Evolutionary conservation across 2,888 invertebrate genomes (phyloP).

Genomic region (Pterobdella sp.): DNA sequence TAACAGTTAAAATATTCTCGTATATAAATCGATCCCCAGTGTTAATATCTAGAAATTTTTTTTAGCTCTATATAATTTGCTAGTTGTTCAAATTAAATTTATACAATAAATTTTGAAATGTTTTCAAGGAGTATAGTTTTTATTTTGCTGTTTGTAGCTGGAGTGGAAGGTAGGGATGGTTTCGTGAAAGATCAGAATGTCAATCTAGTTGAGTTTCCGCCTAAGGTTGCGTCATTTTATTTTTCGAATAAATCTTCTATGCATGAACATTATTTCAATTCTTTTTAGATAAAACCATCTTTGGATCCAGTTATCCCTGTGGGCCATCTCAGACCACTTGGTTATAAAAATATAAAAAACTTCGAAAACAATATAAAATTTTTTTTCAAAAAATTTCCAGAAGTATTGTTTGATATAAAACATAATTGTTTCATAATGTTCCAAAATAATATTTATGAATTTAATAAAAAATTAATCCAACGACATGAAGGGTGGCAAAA

Average conservation of each 20-base stretch:
- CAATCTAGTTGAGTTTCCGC: constrained; percentile 43
- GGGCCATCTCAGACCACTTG: constrained; percentile 47
- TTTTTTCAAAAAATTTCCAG: background rate
- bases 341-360: constrained; percentile 35
- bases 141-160: background rate
- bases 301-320: constrained; percentile 41
- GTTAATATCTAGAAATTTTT: too few species aligned
- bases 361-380: background rate
- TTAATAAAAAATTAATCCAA: background rate
- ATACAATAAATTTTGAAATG: too few species aligned
- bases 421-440: background rate
- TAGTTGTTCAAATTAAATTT: too few species aligned
- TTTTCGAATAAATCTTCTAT: background rate
- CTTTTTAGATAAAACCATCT: constrained; percentile 1
- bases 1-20: too few species aligned
- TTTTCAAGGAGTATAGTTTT: background rate
- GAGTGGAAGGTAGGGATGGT: constrained; percentile 29
- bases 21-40: too few species aligned
- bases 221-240: constrained; percentile 19
- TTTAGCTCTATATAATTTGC: too few species aligned
- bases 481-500: constrained; percentile 45
- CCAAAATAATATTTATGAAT: background rate
- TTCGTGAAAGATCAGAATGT: constrained; percentile 45
- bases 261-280: background rate
- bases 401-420: background rate